phyloP scores from a whole-genome alignment of 1,140 invertebrate genomes.

The Pentalonia nigronervosa region DNA sequence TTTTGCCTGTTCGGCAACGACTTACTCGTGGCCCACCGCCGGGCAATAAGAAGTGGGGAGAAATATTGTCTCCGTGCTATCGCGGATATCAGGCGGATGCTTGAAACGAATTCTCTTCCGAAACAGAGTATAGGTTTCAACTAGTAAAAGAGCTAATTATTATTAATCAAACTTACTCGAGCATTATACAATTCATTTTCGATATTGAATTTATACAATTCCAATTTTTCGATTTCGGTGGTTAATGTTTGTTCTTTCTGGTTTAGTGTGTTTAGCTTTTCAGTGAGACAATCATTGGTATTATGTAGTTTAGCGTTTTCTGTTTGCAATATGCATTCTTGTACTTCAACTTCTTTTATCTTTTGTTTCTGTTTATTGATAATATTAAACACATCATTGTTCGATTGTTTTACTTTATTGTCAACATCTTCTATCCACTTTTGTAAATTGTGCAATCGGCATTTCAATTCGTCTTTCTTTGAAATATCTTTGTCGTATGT shows the following conservation, averaged over 20 bases:
- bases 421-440: background rate
- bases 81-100: too few species aligned
- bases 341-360: background rate
- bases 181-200: background rate
- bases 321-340: background rate
- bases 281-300: background rate
- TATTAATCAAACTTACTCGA: background rate
- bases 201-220: background rate
- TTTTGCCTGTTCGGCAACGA: too few species aligned
- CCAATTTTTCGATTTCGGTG: background rate
- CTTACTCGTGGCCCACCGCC: too few species aligned
- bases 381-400: background rate
- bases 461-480: background rate
- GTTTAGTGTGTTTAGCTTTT: background rate
- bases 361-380: background rate
- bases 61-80: too few species aligned
- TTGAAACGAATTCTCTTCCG: too few species aligned
- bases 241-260: background rate
- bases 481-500: background rate
- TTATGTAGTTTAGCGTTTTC: background rate
- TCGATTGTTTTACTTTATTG: background rate
- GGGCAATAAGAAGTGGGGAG: too few species aligned
- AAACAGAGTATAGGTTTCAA: too few species aligned
- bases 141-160: background rate
- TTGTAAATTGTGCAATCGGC: background rate